These are phyloP conservation scores for Brassicogethes aeneus DNA, from an alignment of 2,888 invertebrate genomes.

Conservation along the genomic window DNA sequence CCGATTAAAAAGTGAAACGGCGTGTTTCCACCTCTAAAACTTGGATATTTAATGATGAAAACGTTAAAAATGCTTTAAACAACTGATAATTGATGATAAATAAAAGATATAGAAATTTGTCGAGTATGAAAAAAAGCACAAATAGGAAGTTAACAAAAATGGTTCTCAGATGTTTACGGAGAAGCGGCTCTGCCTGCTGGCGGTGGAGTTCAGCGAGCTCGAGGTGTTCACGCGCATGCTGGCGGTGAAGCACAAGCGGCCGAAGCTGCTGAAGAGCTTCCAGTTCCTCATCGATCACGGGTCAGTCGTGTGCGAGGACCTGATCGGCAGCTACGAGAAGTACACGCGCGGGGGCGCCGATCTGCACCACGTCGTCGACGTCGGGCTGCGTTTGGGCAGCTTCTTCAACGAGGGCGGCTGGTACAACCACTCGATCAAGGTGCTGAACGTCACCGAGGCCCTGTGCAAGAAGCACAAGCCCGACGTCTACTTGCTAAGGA, in stretches of 20 bases:
- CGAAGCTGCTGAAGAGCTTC: slow-evolving; percentile 62
- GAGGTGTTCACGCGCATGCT: slow-evolving; percentile 61
- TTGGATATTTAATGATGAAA: too few relatives aligned
- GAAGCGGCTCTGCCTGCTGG: slow-evolving; percentile 58
- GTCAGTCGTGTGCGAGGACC: slow-evolving; percentile 31
- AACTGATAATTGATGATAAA: too few relatives aligned
- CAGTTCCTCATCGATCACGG: slow-evolving; percentile 47
- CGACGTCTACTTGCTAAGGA: slow-evolving; percentile 46
- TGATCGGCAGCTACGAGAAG: slow-evolving; percentile 28
- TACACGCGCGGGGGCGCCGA: slow-evolving; percentile 12
- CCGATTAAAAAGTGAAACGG: too few relatives aligned
- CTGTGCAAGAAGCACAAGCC: slow-evolving; percentile 34
- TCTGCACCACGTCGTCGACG: slow-evolving; percentile 23
- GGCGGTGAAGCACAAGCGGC: slow-evolving; percentile 57
- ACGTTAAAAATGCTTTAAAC: too few relatives aligned
- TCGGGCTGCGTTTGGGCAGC: slow-evolving; percentile 46
- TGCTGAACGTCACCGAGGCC: slow-evolving; percentile 59
- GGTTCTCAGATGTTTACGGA: slow-evolving; percentile 63
- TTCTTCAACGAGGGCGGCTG: slow-evolving; percentile 87
- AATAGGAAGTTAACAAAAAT: too few relatives aligned
- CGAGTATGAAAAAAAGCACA: too few relatives aligned
- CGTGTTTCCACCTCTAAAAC: too few relatives aligned
- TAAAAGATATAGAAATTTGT: too few relatives aligned
- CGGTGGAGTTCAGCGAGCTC: slow-evolving; percentile 59
- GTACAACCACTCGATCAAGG: slow-evolving; percentile 67